Conservation (phyloP, 2,113 vertebrate species). For the Cricetomys ansorgei region DNA sequence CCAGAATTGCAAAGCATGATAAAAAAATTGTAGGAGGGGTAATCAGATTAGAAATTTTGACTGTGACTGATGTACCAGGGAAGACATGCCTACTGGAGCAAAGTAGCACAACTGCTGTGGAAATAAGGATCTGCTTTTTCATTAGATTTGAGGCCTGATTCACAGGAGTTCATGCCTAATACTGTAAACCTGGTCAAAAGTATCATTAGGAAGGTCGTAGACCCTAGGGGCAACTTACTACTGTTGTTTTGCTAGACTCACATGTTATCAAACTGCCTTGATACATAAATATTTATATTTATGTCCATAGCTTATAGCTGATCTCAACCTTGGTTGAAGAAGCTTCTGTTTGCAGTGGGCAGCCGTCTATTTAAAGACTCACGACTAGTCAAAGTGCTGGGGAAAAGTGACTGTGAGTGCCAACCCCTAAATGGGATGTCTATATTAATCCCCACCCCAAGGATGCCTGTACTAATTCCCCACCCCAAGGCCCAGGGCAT, state of each 20-base stretch:
- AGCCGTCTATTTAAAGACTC: not conserved
- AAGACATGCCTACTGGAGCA: not conserved
- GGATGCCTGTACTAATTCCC: not conserved
- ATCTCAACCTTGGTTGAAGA: not conserved
- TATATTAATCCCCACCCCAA: not conserved
- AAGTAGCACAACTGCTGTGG: not conserved
- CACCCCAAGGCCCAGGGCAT: not conserved
- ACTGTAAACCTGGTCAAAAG: not conserved
- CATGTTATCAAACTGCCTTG: not conserved
- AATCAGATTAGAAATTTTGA: conserved; percentile 13
- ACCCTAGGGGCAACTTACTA: not conserved
- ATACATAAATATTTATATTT: not conserved
- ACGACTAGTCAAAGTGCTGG: not conserved
- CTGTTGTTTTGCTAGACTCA: no score
- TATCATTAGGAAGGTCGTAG: not conserved
- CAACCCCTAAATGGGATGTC: not conserved
- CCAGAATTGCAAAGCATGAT: not conserved
- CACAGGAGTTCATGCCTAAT: not conserved
- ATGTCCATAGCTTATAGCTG: not conserved
- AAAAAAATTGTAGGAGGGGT: not conserved
- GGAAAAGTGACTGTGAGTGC: not conserved
- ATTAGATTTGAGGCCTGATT: not conserved
- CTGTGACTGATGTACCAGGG: not conserved
- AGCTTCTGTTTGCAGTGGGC: not conserved
- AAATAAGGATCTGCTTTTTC: not conserved